Evolutionary conservation across 2,113 vertebrate species (phyloP), one percentile per base, ranked within the genome.

Genomic region (Platysternon megacephalum): DNA sequence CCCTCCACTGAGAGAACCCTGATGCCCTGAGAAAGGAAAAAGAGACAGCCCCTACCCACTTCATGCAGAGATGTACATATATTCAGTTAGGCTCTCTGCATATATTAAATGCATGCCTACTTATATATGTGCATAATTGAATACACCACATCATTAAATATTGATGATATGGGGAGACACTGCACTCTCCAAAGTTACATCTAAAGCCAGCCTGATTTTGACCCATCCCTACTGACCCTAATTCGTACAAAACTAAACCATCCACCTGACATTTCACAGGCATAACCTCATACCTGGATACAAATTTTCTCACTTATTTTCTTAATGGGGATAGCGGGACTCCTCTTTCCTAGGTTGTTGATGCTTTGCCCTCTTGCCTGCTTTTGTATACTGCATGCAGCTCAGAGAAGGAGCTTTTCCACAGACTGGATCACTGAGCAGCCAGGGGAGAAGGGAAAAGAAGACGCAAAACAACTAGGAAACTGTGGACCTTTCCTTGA

Each of bases 1-100:
- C 0, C 28, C 19, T 1, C 65, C 21, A 6, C 19, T 0, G 0
- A 28, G 22, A 13, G 26, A 46, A 39, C 42, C 24, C 44, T 46
- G 10, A 11, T 89, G 85, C 24, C 68, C 61, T 68, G 72, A 42
- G 14, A 0, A 32, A 11, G 32, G 14, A 55, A 55, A 79, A 84
- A 78, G 80, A 87, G 81, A 58, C 14, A 68, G 35, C 0, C 0
- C 35, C 52, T 44, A 35, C 22, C 5, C 2, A 10, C 29, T 86
- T 84, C 28, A 39, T 84, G 21, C 76, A 0, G 89, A 7, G 16
- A 56, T 84, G 89, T 84, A 91, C 89, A 80, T 89, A 24, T 26
- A 82, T 89, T 87, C 46, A 83, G 0, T 32, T 58, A 82, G 80
- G 16, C 48, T 86, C 82, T 90, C 49, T 88, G 17, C n/a, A 49